phyloP scores from a whole-genome alignment of 1,140 invertebrate genomes.

The Halyomorpha halys region DNA sequence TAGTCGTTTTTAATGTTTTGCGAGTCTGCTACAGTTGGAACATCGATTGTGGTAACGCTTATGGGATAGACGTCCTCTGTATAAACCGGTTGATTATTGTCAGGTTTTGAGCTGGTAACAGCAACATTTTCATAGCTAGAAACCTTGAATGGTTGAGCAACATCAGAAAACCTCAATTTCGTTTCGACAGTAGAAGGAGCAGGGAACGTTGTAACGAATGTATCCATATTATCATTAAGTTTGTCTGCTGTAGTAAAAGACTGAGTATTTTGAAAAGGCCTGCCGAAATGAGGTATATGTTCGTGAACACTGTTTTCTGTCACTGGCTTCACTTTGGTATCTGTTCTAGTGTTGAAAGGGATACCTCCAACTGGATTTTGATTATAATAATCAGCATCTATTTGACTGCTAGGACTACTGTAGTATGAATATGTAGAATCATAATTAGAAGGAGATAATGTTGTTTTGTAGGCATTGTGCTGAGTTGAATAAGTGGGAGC shows the following conservation, averaged over 20 bases:
- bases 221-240: background rate
- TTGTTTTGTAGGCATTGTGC: background rate
- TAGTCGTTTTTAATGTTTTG: background rate
- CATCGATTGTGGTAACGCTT: constrained; percentile 29
- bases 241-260: constrained; percentile 6
- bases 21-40: constrained; percentile 20
- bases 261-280: constrained; percentile 28
- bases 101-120: constrained; percentile 15
- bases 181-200: constrained; percentile 8
- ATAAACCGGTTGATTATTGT: constrained; percentile 4
- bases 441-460: background rate
- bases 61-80: constrained; percentile 20
- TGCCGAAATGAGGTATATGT: constrained; percentile 29
- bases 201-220: constrained; percentile 23
- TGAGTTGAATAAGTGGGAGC: background rate
- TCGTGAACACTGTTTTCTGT: constrained; percentile 26
- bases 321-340: constrained; percentile 17
- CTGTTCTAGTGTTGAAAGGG: constrained; percentile 23
- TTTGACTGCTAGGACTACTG: constrained; percentile 4
- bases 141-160: constrained; percentile 20
- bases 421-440: background rate
- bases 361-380: constrained; percentile 25
- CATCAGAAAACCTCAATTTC: constrained; percentile 18
- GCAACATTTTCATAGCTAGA: constrained; percentile 4
- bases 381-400: background rate